A percentile compares a stretch with the other conserved stretches of the same genome.
Evolutionary conservation across 1,140 invertebrate genomes (phyloP).

Genomic region (Zophobas morio): DNA sequence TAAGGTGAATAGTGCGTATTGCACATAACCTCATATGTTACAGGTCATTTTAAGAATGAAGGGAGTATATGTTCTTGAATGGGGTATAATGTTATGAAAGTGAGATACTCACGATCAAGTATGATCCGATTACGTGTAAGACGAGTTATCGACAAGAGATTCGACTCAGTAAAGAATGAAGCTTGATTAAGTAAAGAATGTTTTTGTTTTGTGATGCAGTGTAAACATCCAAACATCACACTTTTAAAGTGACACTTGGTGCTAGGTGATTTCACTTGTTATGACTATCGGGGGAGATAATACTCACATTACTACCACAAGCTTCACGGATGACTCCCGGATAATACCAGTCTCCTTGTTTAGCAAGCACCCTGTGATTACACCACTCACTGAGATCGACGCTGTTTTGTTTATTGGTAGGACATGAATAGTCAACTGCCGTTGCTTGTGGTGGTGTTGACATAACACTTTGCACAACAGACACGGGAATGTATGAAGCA

Average conservation of each 20-base stretch:
- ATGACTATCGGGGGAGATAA: not conserved
- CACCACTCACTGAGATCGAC: constrained; percentile 93
- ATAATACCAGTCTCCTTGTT: constrained; percentile 84
- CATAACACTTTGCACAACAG: constrained; percentile 62
- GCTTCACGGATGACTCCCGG: constrained; percentile 83
- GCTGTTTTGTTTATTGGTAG: constrained; percentile 58
- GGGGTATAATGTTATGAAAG: no score
- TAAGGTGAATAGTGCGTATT: no score
- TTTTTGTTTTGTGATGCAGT: no score
- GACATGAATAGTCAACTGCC: constrained; percentile 75
- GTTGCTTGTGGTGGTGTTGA: constrained; percentile 72
- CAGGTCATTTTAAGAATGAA: no score
- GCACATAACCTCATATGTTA: no score
- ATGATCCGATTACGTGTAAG: no score
- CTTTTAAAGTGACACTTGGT: not conserved
- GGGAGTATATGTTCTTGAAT: no score
- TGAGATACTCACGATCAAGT: no score
- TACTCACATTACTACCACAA: constrained; percentile 69
- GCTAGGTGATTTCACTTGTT: not conserved
- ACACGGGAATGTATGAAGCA: constrained; percentile 61
- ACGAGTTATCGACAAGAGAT: no score
- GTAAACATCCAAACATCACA: no score
- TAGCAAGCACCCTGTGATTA: constrained; percentile 91
- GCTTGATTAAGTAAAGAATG: no score
- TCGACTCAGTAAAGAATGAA: no score